A percentile compares a stretch with the other conserved stretches of the same genome.
Conservation (phyloP, 2,113 vertebrate species). For the Eurystomus gularis region DNA sequence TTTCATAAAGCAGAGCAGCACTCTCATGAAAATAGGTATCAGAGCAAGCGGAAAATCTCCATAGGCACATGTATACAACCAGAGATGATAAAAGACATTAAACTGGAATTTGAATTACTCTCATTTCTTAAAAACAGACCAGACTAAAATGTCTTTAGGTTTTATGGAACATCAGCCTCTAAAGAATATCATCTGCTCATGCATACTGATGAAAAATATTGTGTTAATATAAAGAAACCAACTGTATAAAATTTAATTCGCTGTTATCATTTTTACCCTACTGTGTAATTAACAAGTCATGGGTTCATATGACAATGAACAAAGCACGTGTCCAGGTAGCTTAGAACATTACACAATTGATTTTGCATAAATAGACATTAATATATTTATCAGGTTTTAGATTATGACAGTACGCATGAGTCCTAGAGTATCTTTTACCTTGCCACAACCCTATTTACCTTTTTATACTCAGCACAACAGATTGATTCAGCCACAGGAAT, state of each 20-base stretch:
- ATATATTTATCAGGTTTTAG: not conserved
- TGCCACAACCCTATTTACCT: not conserved
- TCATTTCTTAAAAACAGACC: not conserved
- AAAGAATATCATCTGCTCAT: not conserved
- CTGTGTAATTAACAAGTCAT: not conserved
- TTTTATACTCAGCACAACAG: not conserved
- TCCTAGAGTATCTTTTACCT: not conserved
- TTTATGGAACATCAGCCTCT: constrained; percentile 1
- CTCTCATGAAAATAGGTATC: constrained; percentile 53
- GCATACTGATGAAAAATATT: not conserved
- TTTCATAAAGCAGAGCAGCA: not conserved
- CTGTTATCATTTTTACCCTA: not conserved
- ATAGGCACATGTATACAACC: not conserved
- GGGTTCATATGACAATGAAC: not conserved
- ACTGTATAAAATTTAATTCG: not conserved
- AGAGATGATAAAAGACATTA: not conserved
- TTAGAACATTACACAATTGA: not conserved
- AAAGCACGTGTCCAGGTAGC: not conserved
- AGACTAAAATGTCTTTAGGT: not conserved
- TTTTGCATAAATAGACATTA: not conserved
- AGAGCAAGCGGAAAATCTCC: constrained; percentile 18
- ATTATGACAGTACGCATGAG: not conserved
- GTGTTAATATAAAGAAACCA: not conserved
- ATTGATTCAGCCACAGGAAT: not conserved
- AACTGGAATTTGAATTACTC: constrained; percentile 8